Conservation (phyloP, 2,113 vertebrate species). For the Burhinus oedicnemus region DNA sequence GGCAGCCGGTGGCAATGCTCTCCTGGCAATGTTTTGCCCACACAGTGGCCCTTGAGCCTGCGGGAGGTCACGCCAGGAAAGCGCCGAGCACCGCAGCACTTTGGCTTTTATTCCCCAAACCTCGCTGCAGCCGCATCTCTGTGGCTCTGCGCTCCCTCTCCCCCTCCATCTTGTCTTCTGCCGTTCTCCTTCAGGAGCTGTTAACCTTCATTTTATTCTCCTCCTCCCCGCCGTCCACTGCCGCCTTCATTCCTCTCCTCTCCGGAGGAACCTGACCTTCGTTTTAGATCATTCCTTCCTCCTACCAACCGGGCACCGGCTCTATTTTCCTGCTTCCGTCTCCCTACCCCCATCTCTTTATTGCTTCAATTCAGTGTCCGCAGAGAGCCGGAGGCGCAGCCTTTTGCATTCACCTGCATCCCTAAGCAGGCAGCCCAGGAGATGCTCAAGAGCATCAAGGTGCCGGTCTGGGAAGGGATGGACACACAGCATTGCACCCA, state of each 20-base stretch:
- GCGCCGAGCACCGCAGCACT: not conserved
- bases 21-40: not conserved
- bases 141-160: not conserved
- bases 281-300: not conserved
- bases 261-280: not conserved
- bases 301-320: not conserved
- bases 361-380: not conserved
- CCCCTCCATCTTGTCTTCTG: conserved; percentile 21
- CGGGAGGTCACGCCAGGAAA: not conserved
- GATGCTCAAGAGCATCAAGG: not conserved
- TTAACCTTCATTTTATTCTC: not conserved
- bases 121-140: not conserved
- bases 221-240: not conserved
- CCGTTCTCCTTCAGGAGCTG: not conserved
- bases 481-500: not conserved
- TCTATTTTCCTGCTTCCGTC: not conserved
- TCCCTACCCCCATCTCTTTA: not conserved
- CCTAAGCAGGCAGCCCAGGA: not conserved
- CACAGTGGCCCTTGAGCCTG: not conserved
- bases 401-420: not conserved
- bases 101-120: not conserved
- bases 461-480: not conserved
- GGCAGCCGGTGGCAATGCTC: not conserved
- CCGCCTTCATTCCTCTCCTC: not conserved
- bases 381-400: not conserved